Conservation (phyloP, 2,113 vertebrate species). For the Epinephelus fuscoguttatus region DNA sequence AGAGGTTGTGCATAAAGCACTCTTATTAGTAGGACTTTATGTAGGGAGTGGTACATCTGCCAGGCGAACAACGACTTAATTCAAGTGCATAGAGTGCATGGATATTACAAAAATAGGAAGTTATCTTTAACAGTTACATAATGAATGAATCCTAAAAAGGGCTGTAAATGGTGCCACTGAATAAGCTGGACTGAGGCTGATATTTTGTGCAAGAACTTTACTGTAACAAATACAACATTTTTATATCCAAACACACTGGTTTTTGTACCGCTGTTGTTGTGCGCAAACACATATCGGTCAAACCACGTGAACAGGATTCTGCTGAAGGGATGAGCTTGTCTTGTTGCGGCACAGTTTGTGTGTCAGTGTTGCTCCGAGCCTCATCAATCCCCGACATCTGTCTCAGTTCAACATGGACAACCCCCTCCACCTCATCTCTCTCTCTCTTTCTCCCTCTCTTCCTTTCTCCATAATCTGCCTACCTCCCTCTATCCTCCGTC, state of each 20-base stretch:
- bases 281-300: conserved; percentile 30
- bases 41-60: not conserved
- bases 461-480: conserved; percentile 36
- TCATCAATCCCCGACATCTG: conserved; percentile 79
- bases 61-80: not conserved
- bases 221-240: not conserved
- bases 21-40: not conserved
- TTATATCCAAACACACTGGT: not conserved
- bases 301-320: conserved; percentile 36
- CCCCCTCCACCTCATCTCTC: conserved; percentile 48
- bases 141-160: not conserved
- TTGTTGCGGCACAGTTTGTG: conserved; percentile 60
- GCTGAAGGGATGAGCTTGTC: conserved; percentile 51
- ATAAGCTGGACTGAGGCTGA: not conserved
- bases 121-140: not conserved
- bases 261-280: not conserved
- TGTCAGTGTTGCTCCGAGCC: conserved; percentile 66
- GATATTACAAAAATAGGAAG: not conserved
- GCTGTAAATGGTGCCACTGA: not conserved
- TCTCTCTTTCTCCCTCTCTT: conserved; percentile 13
- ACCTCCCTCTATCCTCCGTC: conserved; percentile 46
- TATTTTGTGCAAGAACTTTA: not conserved
- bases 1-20: not conserved
- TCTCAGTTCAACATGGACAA: conserved; percentile 73
- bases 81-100: not conserved